Evolutionary conservation across 2,888 invertebrate species (phyloP).

Genomic region (Rambutsinella grinnellia): DNA sequence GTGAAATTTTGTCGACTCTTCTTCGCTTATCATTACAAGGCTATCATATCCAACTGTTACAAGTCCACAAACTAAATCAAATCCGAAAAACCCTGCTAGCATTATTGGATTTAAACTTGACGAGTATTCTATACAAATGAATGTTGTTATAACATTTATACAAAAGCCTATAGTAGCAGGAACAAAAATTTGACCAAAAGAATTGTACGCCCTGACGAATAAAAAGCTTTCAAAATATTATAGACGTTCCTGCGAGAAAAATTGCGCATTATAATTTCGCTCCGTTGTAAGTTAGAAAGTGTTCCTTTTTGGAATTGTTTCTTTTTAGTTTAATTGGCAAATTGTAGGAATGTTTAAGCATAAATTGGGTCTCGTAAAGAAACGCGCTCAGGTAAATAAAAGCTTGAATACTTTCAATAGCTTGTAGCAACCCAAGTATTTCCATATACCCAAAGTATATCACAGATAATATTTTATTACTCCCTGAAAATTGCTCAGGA

Average conservation of each 20-base stretch:
- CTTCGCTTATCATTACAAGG: conserved; percentile 15
- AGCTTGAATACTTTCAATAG: not conserved
- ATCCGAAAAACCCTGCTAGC: conserved; percentile 12
- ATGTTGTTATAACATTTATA: conserved; percentile 15
- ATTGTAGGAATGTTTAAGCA: conserved; percentile 8
- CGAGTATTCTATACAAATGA: conserved; percentile 19
- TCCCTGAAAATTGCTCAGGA: not conserved
- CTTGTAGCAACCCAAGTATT: conserved; percentile 4
- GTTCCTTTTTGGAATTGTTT: too few species aligned
- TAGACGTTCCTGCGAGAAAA: conserved; percentile 4
- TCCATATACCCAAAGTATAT: conserved; percentile 1
- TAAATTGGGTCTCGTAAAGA: conserved; percentile 20
- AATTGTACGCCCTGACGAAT: conserved; percentile 5
- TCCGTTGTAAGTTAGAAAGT: too few species aligned
- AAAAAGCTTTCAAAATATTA: conserved; percentile 5
- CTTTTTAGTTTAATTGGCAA: too few species aligned
- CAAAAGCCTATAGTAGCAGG: conserved; percentile 13
- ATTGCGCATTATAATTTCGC: not conserved
- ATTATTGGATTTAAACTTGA: not conserved
- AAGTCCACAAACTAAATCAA: conserved; percentile 10
- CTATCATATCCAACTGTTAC: not conserved
- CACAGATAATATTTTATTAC: not conserved
- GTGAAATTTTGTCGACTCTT: conserved; percentile 6
- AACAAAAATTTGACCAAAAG: conserved; percentile 3
- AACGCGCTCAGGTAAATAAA: conserved; percentile 16